These are phyloP conservation scores for Chaetops frenatus DNA, from an alignment of 2,113 vertebrate genomes.

Conservation along the genomic window DNA sequence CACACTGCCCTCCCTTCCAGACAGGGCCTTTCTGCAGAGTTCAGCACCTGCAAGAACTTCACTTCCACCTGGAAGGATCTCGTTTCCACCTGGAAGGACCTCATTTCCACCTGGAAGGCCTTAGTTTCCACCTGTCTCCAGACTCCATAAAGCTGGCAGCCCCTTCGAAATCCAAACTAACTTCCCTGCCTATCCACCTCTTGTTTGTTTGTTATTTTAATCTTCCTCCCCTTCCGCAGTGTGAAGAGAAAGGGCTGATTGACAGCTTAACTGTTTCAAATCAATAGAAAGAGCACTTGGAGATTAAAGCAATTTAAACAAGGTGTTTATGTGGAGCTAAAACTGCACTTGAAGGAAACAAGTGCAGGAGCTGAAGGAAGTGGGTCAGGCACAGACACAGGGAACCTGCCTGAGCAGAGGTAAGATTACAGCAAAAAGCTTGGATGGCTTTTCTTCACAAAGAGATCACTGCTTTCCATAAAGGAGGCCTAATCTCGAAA, in stretches of 20 bases:
- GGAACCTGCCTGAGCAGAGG: slow-evolving; percentile 26
- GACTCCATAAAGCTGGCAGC: not conserved
- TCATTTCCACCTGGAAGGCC: not conserved
- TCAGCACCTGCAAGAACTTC: not conserved
- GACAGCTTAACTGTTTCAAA: slow-evolving; percentile 71
- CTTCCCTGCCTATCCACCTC: not conserved
- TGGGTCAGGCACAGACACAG: slow-evolving; percentile 57
- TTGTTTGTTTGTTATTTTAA: slow-evolving; percentile 77
- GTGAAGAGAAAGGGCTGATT: slow-evolving; percentile 65
- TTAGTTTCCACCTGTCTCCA: not conserved
- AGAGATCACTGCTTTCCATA: slow-evolving; percentile 60
- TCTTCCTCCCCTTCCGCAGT: slow-evolving; percentile 41
- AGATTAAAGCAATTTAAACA: slow-evolving; percentile 75
- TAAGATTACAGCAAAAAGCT: slow-evolving; percentile 57
- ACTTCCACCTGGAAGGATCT: not conserved
- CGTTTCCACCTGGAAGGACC: not conserved
- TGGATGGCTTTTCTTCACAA: slow-evolving; percentile 58
- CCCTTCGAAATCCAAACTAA: slow-evolving; percentile 7
- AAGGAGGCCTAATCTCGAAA: slow-evolving; percentile 57
- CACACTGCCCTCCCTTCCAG: not conserved
- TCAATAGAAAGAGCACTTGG: slow-evolving; percentile 65
- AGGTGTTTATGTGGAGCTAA: slow-evolving; percentile 70
- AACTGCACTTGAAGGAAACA: slow-evolving; percentile 70
- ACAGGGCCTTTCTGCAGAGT: not conserved
- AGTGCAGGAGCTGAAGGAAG: slow-evolving; percentile 61